Percentiles rank a stretch among this genome's conserved stretches.
These are phyloP conservation scores for Laupala kohalensis DNA, from an alignment of 1,140 invertebrate species.

Conservation along the genomic window DNA sequence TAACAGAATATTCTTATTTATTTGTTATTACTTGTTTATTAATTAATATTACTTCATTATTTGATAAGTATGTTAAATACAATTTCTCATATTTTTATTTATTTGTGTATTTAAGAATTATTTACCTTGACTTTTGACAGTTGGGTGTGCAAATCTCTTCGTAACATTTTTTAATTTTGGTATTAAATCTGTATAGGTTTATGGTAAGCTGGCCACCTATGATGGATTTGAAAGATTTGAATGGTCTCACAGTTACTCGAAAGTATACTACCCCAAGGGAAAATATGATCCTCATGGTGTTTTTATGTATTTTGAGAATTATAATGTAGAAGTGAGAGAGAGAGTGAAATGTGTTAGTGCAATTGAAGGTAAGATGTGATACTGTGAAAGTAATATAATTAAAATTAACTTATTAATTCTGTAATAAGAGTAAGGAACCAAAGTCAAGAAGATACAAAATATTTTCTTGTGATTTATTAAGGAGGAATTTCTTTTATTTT, in stretches of 20 bases:
- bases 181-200: constrained; percentile 43
- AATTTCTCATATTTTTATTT: too few relatives aligned
- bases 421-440: not conserved
- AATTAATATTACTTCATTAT: too few relatives aligned
- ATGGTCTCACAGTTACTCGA: constrained; percentile 90
- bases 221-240: constrained; percentile 68
- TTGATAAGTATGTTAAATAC: too few relatives aligned
- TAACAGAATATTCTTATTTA: too few relatives aligned
- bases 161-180: constrained; percentile 3
- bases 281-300: constrained; percentile 78
- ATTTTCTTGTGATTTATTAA: not conserved
- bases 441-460: not conserved
- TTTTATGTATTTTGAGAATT: constrained; percentile 94
- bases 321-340: constrained; percentile 90
- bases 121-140: not conserved
- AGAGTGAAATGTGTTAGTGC: constrained; percentile 92
- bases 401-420: not conserved
- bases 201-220: constrained; percentile 56
- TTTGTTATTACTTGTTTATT: too few relatives aligned
- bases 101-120: too few relatives aligned
- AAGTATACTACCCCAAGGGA: constrained; percentile 74
- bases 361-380: constrained; percentile 46
- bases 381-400: not conserved
- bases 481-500: not conserved
- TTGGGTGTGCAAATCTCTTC: not conserved